These are phyloP conservation scores for Lepidocyrtinus sp. DNA, from an alignment of 2,888 invertebrate species.

Conservation along the genomic window DNA sequence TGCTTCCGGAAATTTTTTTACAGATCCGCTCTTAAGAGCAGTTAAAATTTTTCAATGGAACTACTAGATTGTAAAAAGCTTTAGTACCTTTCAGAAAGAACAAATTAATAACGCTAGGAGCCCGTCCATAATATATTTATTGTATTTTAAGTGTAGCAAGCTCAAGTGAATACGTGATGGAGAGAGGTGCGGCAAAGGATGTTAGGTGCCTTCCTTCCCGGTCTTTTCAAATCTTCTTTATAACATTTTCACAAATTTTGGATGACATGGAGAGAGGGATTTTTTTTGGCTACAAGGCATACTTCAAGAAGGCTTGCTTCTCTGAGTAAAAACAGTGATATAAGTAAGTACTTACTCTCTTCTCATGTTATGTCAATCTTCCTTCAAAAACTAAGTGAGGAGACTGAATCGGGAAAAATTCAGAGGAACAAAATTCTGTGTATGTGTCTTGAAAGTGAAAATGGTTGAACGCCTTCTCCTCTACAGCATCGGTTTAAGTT, in stretches of 20 bases:
- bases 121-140: background rate
- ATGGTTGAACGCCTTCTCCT: constrained; percentile 31
- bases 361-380: constrained; percentile 37
- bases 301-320: background rate
- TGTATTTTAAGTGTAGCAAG: background rate
- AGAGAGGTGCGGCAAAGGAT: background rate
- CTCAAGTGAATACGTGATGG: no score
- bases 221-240: background rate
- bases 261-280: background rate
- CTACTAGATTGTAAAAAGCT: no score
- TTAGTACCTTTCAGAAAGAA: no score
- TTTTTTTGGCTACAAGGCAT: background rate
- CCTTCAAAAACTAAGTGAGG: constrained; percentile 2
- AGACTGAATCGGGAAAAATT: constrained; percentile 7
- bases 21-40: no score
- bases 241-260: background rate
- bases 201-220: background rate
- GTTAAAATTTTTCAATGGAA: no score
- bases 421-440: constrained; percentile 38
- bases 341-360: constrained; percentile 17
- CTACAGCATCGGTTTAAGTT: constrained; percentile 35
- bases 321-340: background rate
- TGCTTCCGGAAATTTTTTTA: no score
- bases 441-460: constrained; percentile 39
- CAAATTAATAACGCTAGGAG: no score